These are phyloP conservation scores for Phoxinus dragarum DNA, from an alignment of 2,797 vertebrate genomes.

Conservation along the genomic window DNA sequence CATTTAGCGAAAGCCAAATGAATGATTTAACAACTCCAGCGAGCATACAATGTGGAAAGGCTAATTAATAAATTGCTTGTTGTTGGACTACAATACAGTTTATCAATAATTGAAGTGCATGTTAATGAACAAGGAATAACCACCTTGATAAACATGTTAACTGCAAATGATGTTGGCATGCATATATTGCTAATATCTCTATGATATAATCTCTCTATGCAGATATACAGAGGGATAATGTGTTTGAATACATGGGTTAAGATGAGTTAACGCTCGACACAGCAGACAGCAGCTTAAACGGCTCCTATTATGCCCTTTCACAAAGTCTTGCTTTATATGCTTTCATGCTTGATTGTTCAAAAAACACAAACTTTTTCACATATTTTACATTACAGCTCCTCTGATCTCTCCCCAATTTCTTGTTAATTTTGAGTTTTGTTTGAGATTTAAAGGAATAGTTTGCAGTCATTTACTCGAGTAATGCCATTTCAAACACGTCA, in stretches of 20 bases:
- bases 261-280: neutral
- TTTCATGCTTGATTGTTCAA: too few relatives aligned
- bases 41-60: neutral
- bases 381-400: neutral
- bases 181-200: neutral
- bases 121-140: neutral
- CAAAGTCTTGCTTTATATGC: too few relatives aligned
- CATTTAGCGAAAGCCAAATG: neutral
- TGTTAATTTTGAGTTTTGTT: neutral
- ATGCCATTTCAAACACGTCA: neutral
- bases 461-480: neutral
- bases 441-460: neutral
- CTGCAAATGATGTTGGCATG: neutral
- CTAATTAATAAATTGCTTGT: neutral
- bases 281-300: neutral
- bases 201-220: neutral
- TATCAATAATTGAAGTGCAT: neutral
- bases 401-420: neutral
- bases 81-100: neutral
- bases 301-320: too few relatives aligned
- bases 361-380: too few relatives aligned
- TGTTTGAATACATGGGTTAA: neutral
- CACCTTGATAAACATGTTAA: neutral
- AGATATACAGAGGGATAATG: neutral
- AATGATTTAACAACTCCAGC: constrained; percentile 13